Evolutionary conservation across 2,113 vertebrate species (phyloP), one percentile per base, ranked within the genome.

Genomic region (Chlamydotis undulata): DNA sequence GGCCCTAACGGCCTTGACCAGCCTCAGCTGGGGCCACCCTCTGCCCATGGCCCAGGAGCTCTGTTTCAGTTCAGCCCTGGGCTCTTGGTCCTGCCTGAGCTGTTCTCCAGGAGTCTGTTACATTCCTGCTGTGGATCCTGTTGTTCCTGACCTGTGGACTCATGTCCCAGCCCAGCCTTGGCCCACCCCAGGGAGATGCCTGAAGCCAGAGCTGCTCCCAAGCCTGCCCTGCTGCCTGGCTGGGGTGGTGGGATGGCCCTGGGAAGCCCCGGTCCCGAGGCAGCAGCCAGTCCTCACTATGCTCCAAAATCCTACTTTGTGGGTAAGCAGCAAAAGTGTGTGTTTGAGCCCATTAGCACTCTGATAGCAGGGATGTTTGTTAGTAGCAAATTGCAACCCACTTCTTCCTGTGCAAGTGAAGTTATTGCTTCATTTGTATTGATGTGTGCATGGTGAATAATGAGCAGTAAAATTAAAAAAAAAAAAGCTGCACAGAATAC

Each of bases 41-140:
- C 33, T 71, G 39, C 16, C 19, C 8, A 4, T 19, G 9, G 43
- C 19, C 43, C 31, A n/a, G 26, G 23, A 79, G 39, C 29, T 68
- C 28, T 18, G 3, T 35, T 67, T 77, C 14, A 37, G 59, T 29
- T 64, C 37, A 50, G 4, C 33, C 33, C 7, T 5, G 9, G 11
- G 7, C 15, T 7, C 22, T 82, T 5, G 7, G 28, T 56, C 5
- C 39, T 71, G 17, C 33, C 28, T 52, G 39, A 65, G 45, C 11
- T 57, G 47, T 24, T 53, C 15, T 22, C 1, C 5, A 26, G 12
- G 74, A 19, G 4, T 19, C 14, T 84, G 41, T 53, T 19, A 11
- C 0, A 0, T 1, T 23, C 23, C 43, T 87, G 19, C 3, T 35
- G 4, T 1, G 7, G 49, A 10, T 1, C 1, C 5, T 25, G 37